These are phyloP conservation scores for Melinaea menophilus DNA, from an alignment of 2,888 invertebrate genomes.

Conservation along the genomic window DNA sequence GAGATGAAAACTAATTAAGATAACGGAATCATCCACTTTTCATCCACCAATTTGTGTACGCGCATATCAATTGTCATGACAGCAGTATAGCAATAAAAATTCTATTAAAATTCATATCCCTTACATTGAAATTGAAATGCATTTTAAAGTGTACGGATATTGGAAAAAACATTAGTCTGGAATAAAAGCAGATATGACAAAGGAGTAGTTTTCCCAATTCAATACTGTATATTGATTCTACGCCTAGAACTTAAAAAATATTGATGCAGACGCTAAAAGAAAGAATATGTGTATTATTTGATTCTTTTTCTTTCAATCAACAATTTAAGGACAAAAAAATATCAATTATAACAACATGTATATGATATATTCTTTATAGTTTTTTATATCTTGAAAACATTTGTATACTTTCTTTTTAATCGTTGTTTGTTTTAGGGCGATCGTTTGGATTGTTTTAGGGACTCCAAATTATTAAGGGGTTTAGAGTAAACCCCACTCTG, in stretches of 20 bases:
- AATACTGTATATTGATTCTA: slow-evolving; percentile 21
- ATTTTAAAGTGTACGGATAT: slow-evolving; percentile 59
- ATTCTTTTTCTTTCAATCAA: no score
- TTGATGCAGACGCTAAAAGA: background rate
- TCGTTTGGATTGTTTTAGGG: no score
- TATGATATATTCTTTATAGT: no score
- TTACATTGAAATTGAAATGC: slow-evolving; percentile 51
- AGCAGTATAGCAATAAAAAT: slow-evolving; percentile 33
- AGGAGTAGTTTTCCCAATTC: slow-evolving; percentile 30
- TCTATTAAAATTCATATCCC: slow-evolving; percentile 41
- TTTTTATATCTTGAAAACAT: no score
- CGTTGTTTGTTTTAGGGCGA: no score
- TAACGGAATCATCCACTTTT: slow-evolving; percentile 2
- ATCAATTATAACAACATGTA: no score
- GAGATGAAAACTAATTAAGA: slow-evolving; percentile 5
- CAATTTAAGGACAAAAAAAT: no score
- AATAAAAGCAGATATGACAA: slow-evolving; percentile 51
- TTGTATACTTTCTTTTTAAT: no score
- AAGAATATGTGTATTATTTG: background rate
- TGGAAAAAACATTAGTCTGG: slow-evolving; percentile 68
- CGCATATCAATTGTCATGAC: slow-evolving; percentile 22
- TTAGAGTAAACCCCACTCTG: no score
- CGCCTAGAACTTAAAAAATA: slow-evolving; percentile 11
- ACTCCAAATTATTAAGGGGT: no score
- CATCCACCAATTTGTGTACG: slow-evolving; percentile 16